Evolutionary conservation across 2,888 invertebrate genomes (phyloP).

Genomic region (Dicyrtomina minuta): DNA sequence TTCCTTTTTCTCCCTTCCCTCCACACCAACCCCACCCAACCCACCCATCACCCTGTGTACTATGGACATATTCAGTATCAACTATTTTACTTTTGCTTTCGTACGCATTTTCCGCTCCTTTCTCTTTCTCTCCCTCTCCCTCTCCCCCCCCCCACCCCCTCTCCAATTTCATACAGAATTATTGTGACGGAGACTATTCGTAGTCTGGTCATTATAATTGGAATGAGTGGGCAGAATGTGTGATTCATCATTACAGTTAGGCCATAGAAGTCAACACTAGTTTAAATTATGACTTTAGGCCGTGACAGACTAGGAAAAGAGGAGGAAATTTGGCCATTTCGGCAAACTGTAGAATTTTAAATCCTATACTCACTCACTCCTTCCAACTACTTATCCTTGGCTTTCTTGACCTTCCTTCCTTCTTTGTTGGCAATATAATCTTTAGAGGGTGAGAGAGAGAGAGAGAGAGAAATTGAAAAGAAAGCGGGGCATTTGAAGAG

Average conservation of each 20-base stretch:
- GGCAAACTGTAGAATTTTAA: too few species aligned
- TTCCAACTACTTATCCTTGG: too few species aligned
- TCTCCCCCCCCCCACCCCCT: not conserved
- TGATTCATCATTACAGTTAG: slow-evolving; percentile 10
- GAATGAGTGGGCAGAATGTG: slow-evolving; percentile 7
- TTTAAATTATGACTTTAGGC: slow-evolving; percentile 17
- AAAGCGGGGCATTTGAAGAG: not conserved
- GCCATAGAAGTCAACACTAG: slow-evolving; percentile 16
- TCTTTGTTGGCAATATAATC: not conserved
- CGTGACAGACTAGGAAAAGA: not conserved
- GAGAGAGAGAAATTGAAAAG: not conserved
- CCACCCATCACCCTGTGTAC: not conserved
- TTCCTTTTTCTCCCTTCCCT: not conserved
- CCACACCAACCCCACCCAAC: not conserved
- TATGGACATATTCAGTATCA: not conserved
- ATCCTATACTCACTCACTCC: too few species aligned
- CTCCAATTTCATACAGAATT: not conserved
- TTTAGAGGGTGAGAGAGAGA: not conserved
- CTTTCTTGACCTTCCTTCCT: too few species aligned
- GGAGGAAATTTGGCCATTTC: not conserved
- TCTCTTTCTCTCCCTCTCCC: not conserved
- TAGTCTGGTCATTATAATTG: slow-evolving; percentile 17
- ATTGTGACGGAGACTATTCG: not conserved
- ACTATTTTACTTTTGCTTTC: not conserved
- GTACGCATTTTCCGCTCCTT: slow-evolving; percentile 2